Base-by-base conservation (phyloP, 2,888 invertebrate species). In the Nephrocerus scutellatus region DNA sequence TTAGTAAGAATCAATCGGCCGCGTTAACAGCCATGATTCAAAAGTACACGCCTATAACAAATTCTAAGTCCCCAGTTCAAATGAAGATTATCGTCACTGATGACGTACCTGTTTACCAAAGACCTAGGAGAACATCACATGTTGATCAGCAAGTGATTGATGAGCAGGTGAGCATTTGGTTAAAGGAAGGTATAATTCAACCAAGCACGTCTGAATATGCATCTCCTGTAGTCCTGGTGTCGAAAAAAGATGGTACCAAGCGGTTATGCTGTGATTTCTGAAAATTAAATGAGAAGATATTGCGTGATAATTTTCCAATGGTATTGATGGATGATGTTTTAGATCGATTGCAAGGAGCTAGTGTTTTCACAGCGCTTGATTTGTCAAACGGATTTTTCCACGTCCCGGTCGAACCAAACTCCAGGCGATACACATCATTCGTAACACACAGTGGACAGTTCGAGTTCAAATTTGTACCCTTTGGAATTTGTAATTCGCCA, bases 401-500 rank as follows among this genome's bases (percentile, higher is more conserved):
- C 18, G 37, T 51, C 4, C 37, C 31, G 2, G 30, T 51, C 6
- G 43, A 44, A 4, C 37, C 34, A 10, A 31, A 42, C 4, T 53
- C 49, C 3, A 37, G 39, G 7, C 45, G 47, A 31, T 50, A 39
- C 14, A 50, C 46, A 14, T 36, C 50, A 4, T 50, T 49, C 25
- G 47, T 52, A 1, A 52, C 49, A 6, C 45, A 47, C 10, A 18
- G 45, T 33, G 45, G 45, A 13, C 47, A 52, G 13, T 49, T 30
- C 18, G 49, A 47, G 18, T 49, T 38, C 18, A 5, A 38, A 9
- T 31, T 34, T 10, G 39, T 47, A 30, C 50, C 48, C 15, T 50
- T 49, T 21, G 41, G 45, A 1, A 39, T 39, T 8, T 40, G 33
- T 4, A 41, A 40, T 13, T 40, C 39, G 13, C 40, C 39, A 5